These are phyloP conservation scores for Oncorhynchus gorbuscha DNA, from an alignment of 2,113 vertebrate species.

Conservation along the genomic window DNA sequence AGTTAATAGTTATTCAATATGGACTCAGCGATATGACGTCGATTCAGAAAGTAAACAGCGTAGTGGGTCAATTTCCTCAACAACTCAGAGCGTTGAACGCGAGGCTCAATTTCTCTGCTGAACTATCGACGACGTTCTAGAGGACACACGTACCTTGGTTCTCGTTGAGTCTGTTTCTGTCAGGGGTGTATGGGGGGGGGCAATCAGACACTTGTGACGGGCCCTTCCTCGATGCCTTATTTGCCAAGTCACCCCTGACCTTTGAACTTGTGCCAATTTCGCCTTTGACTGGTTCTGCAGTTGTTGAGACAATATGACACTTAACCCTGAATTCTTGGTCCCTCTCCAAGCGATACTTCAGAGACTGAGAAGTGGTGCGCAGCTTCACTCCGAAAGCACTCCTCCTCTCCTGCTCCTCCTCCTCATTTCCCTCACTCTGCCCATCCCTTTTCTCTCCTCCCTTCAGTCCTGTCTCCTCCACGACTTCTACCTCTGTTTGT, in stretches of 20 bases:
- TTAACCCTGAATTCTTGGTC: conserved; percentile 68
- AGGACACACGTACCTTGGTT: not conserved
- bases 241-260: not conserved
- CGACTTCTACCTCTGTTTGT: not conserved
- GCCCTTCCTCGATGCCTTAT: not conserved
- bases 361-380: conserved; percentile 79
- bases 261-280: not conserved
- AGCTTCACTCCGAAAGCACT: conserved; percentile 81
- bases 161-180: not conserved
- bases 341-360: conserved; percentile 66
- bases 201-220: not conserved
- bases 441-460: not conserved
- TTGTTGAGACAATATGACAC: conserved; percentile 69
- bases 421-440: conserved; percentile 22
- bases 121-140: too few species aligned
- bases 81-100: too few species aligned
- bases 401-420: conserved; percentile 53
- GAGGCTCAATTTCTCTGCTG: too few species aligned
- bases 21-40: too few species aligned
- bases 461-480: conserved; percentile 37
- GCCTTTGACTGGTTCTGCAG: conserved; percentile 16
- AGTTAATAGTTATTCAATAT: too few species aligned
- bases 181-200: not conserved
- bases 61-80: too few species aligned
- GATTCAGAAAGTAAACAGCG: too few species aligned